Evolutionary conservation across 2,113 vertebrate species (phyloP).

Genomic region (Vidua chalybeata): DNA sequence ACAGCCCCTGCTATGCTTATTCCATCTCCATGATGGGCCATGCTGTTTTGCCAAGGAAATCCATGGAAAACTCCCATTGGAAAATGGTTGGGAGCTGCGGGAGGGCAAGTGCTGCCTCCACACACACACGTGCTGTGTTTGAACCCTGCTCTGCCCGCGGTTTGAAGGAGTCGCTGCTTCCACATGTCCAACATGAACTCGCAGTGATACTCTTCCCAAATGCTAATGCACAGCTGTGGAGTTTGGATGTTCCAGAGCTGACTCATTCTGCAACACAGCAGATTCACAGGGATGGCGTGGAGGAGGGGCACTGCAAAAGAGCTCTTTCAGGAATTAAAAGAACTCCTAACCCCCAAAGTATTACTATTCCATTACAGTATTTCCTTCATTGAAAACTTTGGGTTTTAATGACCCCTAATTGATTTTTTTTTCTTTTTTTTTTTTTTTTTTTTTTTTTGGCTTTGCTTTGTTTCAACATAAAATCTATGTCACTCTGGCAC

Average conservation of each 20-base stretch:
- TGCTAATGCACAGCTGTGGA: conserved; percentile 65
- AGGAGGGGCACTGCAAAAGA: conserved; percentile 44
- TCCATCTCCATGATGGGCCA: background rate
- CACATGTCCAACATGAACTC: conserved; percentile 27
- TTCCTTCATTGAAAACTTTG: conserved; percentile 55
- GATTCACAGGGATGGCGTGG: background rate
- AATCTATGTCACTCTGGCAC: conserved; percentile 43
- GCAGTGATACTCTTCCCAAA: conserved; percentile 23
- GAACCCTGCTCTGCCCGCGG: background rate
- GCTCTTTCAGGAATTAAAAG: conserved; percentile 40
- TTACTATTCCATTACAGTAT: conserved; percentile 20
- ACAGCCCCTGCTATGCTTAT: background rate
- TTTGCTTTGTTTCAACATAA: conserved; percentile 57
- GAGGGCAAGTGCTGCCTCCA: background rate
- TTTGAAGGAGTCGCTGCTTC: background rate
- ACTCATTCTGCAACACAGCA: conserved; percentile 58
- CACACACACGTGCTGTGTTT: background rate
- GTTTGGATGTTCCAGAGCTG: conserved; percentile 54
- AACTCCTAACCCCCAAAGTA: conserved; percentile 24
- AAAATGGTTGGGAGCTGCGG: background rate
- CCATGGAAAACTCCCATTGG: background rate
- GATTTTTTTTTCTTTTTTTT: background rate
- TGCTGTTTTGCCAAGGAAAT: background rate
- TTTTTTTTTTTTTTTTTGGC: background rate
- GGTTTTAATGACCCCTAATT: conserved; percentile 37